A percentile compares a stretch with the other conserved stretches of the same genome.
Conservation (phyloP, 1,140 invertebrate species). For the Gonioctena quinquepunctata region DNA sequence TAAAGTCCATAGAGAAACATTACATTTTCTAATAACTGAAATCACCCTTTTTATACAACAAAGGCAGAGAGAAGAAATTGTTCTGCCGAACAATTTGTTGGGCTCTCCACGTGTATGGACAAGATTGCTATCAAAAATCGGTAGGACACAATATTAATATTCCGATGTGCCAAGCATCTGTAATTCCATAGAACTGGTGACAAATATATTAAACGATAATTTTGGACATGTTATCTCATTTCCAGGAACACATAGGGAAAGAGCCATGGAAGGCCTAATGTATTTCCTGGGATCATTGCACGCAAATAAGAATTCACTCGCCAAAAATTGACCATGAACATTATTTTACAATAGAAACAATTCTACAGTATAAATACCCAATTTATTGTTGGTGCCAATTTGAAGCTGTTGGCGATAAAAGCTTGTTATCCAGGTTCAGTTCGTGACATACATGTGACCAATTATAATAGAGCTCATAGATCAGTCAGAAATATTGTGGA, state of each 20-base stretch:
- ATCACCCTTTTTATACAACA: no score
- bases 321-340: background rate
- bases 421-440: slow-evolving; percentile 40
- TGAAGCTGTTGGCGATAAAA: slow-evolving; percentile 8
- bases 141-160: background rate
- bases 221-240: background rate
- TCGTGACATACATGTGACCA: no score
- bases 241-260: background rate
- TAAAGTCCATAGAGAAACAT: no score
- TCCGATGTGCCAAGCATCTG: background rate
- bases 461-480: no score
- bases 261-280: background rate
- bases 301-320: background rate
- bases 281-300: background rate
- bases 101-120: background rate
- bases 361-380: background rate
- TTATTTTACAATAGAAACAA: background rate
- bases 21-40: no score
- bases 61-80: no score
- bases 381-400: background rate
- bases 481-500: no score
- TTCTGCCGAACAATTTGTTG: no score
- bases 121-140: background rate
- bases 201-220: background rate
- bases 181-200: background rate